Evolutionary conservation across 2,797 vertebrate species (phyloP), one percentile per base, ranked within the genome.

Genomic region (Phrynocephalus vlangalii): DNA sequence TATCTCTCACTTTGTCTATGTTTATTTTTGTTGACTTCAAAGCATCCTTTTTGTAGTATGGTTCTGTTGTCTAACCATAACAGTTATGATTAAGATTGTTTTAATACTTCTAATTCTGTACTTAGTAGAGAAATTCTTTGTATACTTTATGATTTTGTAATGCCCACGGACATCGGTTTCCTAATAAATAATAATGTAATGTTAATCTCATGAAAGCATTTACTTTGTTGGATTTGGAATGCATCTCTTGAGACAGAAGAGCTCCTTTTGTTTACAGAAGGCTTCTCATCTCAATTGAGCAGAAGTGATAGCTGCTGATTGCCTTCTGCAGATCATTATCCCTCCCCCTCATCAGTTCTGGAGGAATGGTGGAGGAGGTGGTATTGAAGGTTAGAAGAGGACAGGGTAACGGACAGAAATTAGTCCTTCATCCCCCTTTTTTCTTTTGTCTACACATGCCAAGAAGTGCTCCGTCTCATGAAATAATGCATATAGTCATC

Each of bases 401-500:
- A 56, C 16, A n/a, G 13, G 9, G 0, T 6, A 50, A 28, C 26
- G 28, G 26, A 5, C 5, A 52, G 18, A 79, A n/a, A 30, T 79
- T 2, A 38, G 16, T 7, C 44, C 73, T 11, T 48, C 20, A 2
- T 5, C 33, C 8, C 20, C 8, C 9, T 33, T 20, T 20, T 15
- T 63, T 63, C 60, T 63, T 63, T 18, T 63, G 60, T 63, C 60
- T 63, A 20, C 18, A 63, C 18, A 20, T 63, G 60, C 60, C 50
- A 79, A 11, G 48, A 48, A 28, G 48, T 52, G 24, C 1, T 77
- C 28, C 18, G n/a, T 10, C 48, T 78, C 26, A 56, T 52, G 24
- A 24, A n/a, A 79, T 15, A 26, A n/a, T 16, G 5, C 75, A 16
- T 6, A 10, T 6, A 10, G 20, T 0, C 16, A 3, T 3, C 1